Base-by-base conservation (phyloP, 1,140 invertebrate genomes). In the Euwallacea similis region DNA sequence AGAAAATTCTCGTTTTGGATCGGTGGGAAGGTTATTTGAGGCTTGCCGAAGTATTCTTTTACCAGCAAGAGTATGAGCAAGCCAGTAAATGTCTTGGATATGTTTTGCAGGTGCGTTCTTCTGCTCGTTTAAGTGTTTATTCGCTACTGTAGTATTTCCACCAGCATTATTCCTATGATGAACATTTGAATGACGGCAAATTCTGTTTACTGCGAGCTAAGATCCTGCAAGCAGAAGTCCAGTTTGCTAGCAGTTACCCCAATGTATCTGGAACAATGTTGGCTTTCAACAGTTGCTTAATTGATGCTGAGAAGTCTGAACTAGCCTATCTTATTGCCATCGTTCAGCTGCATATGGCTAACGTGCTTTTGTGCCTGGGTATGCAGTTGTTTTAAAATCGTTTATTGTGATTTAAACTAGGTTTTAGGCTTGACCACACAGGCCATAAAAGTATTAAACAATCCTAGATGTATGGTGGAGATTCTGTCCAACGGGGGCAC, bases 401-500 rank as follows among this genome's bases (percentile, higher is more conserved):
- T 2, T 33, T 33, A 33, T 33, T 33, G 21, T 33, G 21, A 4
- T 2, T 13, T 50, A 50, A 11, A 13, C 8, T 61, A 43, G 9
- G 9, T 61, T 61, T 42, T 41, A 72, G 88, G 88, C 13, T 87
- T 93, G 79, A 87, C 91, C 0, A 85, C 86, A 69, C 91, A 93
- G 81, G 91, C 92, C 0, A 81, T 93, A 16, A 82, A 85, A 54
- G 81, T 93, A 2, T 85, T 93, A 0, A 87, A 91, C 11, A 67
- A 67, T 21, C 65, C 65, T 3, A 46, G 56, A 59, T 86, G 55
- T 42, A 86, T 94, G 74, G 85, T 89, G 0, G 84, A 87, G 53
- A 87, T 95, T 53, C 85, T 94, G 74, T 88, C 91, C 11, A 90
- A 95, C 76, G 93, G 93, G 0, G 90, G 89, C n/a, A 83, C 87